Evolutionary conservation across 2,888 invertebrate genomes (phyloP).

Genomic region (Altica lythri): DNA sequence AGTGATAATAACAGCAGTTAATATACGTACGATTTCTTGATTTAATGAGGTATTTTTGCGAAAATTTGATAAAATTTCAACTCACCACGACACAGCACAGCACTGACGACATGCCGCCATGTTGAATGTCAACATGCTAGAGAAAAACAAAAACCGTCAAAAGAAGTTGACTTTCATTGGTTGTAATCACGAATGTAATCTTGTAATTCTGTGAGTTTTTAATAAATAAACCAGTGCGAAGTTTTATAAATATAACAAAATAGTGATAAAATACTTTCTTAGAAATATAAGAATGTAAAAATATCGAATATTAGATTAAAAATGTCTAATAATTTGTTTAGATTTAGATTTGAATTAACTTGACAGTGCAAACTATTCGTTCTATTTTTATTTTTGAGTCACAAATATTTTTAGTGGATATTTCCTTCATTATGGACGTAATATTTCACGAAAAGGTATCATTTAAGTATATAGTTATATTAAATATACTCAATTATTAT

Average conservation of each 20-base stretch:
- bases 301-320: too few relatives aligned
- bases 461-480: too few relatives aligned
- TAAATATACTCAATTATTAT: slow-evolving; percentile 5
- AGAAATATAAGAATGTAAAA: too few relatives aligned
- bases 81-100: slow-evolving; percentile 96
- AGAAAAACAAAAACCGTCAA: slow-evolving; percentile 51
- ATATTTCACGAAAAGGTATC: slow-evolving; percentile 60
- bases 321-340: slow-evolving; percentile 24
- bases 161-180: slow-evolving; percentile 20
- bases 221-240: slow-evolving; percentile 1
- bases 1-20: slow-evolving; percentile 8
- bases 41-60: slow-evolving; percentile 45
- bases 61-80: slow-evolving; percentile 57
- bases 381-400: slow-evolving; percentile 37
- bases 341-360: slow-evolving; percentile 35
- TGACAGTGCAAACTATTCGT: slow-evolving; percentile 37
- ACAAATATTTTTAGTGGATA: slow-evolving; percentile 14
- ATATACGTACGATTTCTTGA: slow-evolving; percentile 45
- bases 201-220: slow-evolving; percentile 11
- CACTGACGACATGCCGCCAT: slow-evolving; percentile 96
- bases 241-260: slow-evolving; percentile 3
- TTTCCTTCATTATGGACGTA: slow-evolving; percentile 51
- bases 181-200: too few relatives aligned
- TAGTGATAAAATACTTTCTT: neutral
- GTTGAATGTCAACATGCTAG: slow-evolving; percentile 78